A percentile compares a stretch with the other conserved stretches of the same genome.
phyloP scores from a whole-genome alignment of 1,140 invertebrate species.

The Atta texana region DNA sequence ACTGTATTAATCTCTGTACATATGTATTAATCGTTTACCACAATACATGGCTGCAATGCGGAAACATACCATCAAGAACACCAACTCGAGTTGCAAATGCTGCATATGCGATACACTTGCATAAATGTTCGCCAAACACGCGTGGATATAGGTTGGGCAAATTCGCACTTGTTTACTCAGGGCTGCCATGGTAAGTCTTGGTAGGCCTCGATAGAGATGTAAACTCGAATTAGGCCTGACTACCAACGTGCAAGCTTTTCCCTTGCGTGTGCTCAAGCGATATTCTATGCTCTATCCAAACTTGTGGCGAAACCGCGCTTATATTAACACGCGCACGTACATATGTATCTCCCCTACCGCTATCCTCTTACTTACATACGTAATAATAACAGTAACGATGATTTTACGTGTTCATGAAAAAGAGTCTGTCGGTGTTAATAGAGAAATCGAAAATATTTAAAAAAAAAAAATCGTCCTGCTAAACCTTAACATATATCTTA shows the following conservation, averaged over 20 bases:
- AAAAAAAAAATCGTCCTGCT: neutral
- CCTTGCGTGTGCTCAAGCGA: constrained; percentile 73
- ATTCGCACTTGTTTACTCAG: constrained; percentile 54
- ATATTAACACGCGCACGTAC: constrained; percentile 56
- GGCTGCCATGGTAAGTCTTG: constrained; percentile 44
- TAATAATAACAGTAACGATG: constrained; percentile 37
- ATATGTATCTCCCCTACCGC: neutral
- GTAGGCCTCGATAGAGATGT: constrained; percentile 76
- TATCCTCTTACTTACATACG: constrained; percentile 16
- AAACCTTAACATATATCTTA: neutral
- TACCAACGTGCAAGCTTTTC: constrained; percentile 65
- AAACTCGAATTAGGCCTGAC: constrained; percentile 76
- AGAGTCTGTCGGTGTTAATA: neutral
- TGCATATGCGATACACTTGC: constrained; percentile 40
- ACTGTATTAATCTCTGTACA: neutral
- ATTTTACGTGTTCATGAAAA: neutral
- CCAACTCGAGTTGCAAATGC: neutral
- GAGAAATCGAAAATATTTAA: neutral
- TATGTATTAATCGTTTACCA: neutral
- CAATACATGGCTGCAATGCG: constrained; percentile 1
- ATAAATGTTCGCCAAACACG: constrained; percentile 41
- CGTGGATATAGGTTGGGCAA: constrained; percentile 44
- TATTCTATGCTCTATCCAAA: constrained; percentile 74
- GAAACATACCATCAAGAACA: constrained; percentile 4
- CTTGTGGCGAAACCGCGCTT: constrained; percentile 71